phyloP scores from a whole-genome alignment of 2,888 invertebrate genomes.

The Megastigmus dorsalis region DNA sequence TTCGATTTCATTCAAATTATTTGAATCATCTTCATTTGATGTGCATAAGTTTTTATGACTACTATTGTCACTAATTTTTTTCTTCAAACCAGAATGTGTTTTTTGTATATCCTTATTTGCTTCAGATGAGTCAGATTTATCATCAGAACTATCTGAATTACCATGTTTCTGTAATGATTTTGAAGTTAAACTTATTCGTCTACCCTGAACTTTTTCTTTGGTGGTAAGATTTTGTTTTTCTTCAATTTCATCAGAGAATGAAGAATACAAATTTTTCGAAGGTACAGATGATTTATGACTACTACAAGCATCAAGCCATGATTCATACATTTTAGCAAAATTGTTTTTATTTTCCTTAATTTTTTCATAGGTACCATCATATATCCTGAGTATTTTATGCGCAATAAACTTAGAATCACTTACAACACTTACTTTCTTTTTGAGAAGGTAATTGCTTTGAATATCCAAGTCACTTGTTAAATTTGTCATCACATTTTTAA shows the following conservation, averaged over 20 bases:
- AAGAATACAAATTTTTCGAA: too few species aligned
- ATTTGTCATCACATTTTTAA: slow-evolving; percentile 1
- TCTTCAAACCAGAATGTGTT: too few species aligned
- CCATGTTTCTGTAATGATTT: background rate
- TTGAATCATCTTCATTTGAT: background rate
- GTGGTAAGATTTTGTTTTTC: too few species aligned
- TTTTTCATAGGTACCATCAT: slow-evolving; percentile 23
- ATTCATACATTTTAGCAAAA: slow-evolving; percentile 32
- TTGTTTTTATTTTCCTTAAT: slow-evolving; percentile 29
- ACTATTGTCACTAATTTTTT: background rate
- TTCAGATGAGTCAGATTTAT: slow-evolving; percentile 7
- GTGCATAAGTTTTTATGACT: background rate
- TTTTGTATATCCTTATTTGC: background rate
- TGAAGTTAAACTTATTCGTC: background rate
- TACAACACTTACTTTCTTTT: slow-evolving; percentile 39
- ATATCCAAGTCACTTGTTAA: slow-evolving; percentile 30
- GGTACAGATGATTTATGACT: too few species aligned
- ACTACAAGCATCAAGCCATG: slow-evolving; percentile 25
- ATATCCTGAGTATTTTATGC: slow-evolving; percentile 46
- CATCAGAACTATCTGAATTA: background rate
- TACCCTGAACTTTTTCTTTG: too few species aligned
- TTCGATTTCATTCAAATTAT: background rate
- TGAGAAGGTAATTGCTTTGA: slow-evolving; percentile 27
- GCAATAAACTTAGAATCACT: slow-evolving; percentile 50
- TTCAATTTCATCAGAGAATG: too few species aligned